Conservation (phyloP, 2,113 vertebrate species). For the Vulpes ferrilata region DNA sequence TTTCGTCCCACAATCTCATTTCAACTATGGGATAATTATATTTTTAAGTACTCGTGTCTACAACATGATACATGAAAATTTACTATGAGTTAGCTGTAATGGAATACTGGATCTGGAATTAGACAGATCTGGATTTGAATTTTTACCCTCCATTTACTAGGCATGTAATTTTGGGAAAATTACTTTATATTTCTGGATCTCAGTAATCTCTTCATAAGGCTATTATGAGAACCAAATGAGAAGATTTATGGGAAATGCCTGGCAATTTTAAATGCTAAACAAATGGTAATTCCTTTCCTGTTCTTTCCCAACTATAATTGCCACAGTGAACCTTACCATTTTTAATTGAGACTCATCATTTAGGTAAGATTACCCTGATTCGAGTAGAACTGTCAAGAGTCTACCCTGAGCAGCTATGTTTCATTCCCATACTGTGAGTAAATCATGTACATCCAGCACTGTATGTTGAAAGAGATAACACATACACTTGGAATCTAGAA, state of each 20-base stretch:
- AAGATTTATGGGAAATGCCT: slow-evolving; percentile 35
- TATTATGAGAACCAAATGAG: background rate
- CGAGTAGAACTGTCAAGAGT: background rate
- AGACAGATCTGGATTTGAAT: background rate
- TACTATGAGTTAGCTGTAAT: background rate
- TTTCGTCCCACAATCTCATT: background rate
- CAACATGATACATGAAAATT: slow-evolving; percentile 1
- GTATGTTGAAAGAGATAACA: background rate
- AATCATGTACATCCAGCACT: background rate
- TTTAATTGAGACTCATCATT: slow-evolving; percentile 7
- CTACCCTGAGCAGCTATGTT: background rate
- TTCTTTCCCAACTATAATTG: background rate
- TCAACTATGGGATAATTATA: background rate
- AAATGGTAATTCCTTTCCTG: background rate
- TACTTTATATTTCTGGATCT: slow-evolving; percentile 27
- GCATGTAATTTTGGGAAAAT: slow-evolving; percentile 30
- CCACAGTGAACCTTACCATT: background rate
- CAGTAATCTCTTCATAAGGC: slow-evolving; percentile 16
- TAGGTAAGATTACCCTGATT: background rate
- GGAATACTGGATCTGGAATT: slow-evolving; percentile 7
- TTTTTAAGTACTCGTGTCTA: slow-evolving; percentile 37
- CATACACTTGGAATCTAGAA: slow-evolving; percentile 4
- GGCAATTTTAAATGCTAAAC: slow-evolving; percentile 54
- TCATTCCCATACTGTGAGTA: background rate
- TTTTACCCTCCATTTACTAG: slow-evolving; percentile 26